A percentile compares a stretch with the other conserved stretches of the same genome.
These are phyloP conservation scores for Cheilosia pagana DNA, from an alignment of 2,888 invertebrate genomes.

Conservation along the genomic window DNA sequence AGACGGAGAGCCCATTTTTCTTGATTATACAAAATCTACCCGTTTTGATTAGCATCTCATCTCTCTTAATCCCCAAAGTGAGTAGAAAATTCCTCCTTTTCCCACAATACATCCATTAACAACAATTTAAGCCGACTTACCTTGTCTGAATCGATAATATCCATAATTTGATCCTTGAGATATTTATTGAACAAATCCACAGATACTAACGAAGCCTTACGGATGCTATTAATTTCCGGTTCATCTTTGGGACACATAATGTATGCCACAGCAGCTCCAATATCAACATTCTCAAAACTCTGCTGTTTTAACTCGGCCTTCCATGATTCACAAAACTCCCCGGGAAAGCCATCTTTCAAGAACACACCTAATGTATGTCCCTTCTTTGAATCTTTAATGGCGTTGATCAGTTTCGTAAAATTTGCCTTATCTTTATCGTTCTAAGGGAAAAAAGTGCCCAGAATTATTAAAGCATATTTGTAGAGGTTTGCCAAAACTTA, in stretches of 20 bases:
- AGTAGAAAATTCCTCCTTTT: no score
- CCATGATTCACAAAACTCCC: constrained; percentile 97
- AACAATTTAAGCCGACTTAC: constrained; percentile 83
- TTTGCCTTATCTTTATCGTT: constrained; percentile 97
- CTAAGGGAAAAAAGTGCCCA: constrained; percentile 83
- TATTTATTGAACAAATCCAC: constrained; percentile 98
- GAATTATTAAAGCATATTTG: background rate
- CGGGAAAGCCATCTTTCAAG: constrained; percentile 95
- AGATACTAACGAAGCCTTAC: constrained; percentile 96
- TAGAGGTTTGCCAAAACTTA: constrained; percentile 83
- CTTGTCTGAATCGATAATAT: constrained; percentile 98
- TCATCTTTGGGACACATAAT: constrained; percentile 98
- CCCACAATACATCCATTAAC: background rate
- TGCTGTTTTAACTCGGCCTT: constrained; percentile 90
- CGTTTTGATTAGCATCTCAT: no score
- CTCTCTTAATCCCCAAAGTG: no score
- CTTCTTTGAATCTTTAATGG: constrained; percentile 93
- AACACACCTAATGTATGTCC: constrained; percentile 96
- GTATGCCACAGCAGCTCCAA: constrained; percentile 92
- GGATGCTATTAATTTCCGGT: constrained; percentile 93
- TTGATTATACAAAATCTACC: no score
- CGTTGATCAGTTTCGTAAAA: constrained; percentile 90
- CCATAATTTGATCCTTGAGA: constrained; percentile 98
- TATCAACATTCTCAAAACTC: constrained; percentile 93
- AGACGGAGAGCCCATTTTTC: no score